phyloP scores from a whole-genome alignment of 2,113 vertebrate species.

The Amphilophus citrinellus region DNA sequence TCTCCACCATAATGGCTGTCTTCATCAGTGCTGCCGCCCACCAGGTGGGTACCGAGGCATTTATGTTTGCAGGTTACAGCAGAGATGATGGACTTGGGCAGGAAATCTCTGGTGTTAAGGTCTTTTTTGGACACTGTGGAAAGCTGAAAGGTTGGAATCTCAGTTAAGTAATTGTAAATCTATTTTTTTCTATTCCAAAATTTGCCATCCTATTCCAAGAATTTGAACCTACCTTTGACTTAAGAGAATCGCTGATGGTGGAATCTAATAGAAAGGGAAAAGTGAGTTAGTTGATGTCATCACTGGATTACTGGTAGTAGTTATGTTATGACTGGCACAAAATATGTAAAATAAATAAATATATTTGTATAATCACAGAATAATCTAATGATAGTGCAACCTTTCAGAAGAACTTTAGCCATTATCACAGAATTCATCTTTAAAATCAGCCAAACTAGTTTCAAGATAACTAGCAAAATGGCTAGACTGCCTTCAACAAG shows the following conservation, averaged over 20 bases:
- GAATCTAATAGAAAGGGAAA: constrained; percentile 82
- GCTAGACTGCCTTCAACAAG: background rate
- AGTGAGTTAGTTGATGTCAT: background rate
- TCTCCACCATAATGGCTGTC: constrained; percentile 76
- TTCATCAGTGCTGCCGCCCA: constrained; percentile 90
- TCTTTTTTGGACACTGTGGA: constrained; percentile 86
- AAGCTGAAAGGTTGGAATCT: constrained; percentile 75
- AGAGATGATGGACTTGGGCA: constrained; percentile 88
- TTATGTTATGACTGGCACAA: background rate
- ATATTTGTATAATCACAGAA: too few relatives aligned
- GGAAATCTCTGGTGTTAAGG: constrained; percentile 86
- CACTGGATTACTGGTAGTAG: background rate
- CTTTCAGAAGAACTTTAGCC: too few relatives aligned
- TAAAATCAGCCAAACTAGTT: too few relatives aligned
- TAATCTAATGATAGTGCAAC: too few relatives aligned
- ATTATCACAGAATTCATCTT: too few relatives aligned
- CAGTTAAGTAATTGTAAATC: background rate
- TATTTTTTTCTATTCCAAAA: background rate
- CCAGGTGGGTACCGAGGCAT: constrained; percentile 80
- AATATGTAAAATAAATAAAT: background rate
- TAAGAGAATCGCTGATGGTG: constrained; percentile 89
- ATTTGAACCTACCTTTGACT: constrained; percentile 87
- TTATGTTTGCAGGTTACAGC: constrained; percentile 92
- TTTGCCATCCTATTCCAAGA: background rate
- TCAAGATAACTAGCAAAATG: too few relatives aligned